Conservation (phyloP, 2,888 invertebrate species). For the Laspeyria flexula region DNA sequence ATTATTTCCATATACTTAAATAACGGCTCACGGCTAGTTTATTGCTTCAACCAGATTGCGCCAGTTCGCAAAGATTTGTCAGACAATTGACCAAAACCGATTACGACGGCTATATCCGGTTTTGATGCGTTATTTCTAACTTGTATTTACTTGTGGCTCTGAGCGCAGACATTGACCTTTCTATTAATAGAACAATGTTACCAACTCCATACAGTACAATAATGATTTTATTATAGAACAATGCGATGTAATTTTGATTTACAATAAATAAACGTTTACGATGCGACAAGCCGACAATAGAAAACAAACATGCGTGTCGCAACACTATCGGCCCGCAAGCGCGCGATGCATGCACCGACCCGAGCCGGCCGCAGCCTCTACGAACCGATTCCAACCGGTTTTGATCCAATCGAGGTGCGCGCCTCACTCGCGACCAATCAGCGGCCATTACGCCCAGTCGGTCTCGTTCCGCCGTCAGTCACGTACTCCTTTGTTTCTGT, state of each 20-base stretch:
- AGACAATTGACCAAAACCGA: slow-evolving; percentile 57
- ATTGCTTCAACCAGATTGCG: slow-evolving; percentile 50
- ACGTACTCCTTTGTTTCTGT: slow-evolving; percentile 58
- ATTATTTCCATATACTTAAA: slow-evolving; percentile 23
- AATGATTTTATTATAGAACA: not conserved
- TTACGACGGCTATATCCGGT: slow-evolving; percentile 54
- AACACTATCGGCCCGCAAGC: slow-evolving; percentile 62
- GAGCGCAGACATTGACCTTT: slow-evolving; percentile 30
- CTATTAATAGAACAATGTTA: not conserved
- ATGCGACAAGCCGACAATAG: slow-evolving; percentile 33
- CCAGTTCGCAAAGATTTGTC: slow-evolving; percentile 53
- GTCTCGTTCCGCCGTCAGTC: slow-evolving; percentile 57
- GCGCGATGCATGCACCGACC: slow-evolving; percentile 74
- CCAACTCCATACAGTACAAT: not conserved
- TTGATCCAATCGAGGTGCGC: slow-evolving; percentile 72
- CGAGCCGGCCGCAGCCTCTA: slow-evolving; percentile 76
- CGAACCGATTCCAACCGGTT: slow-evolving; percentile 81
- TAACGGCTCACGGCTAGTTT: slow-evolving; percentile 20
- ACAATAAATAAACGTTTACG: slow-evolving; percentile 16
- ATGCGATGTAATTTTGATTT: slow-evolving; percentile 1
- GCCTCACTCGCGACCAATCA: slow-evolving; percentile 78
- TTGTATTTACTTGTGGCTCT: slow-evolving; percentile 11
- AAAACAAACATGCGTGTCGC: slow-evolving; percentile 47
- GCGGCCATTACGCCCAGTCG: slow-evolving; percentile 70
- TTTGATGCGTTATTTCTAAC: slow-evolving; percentile 45